Base-by-base conservation (phyloP, 92 coral and sea anemone genomes). In the Epizoanthus stellaris region DNA sequence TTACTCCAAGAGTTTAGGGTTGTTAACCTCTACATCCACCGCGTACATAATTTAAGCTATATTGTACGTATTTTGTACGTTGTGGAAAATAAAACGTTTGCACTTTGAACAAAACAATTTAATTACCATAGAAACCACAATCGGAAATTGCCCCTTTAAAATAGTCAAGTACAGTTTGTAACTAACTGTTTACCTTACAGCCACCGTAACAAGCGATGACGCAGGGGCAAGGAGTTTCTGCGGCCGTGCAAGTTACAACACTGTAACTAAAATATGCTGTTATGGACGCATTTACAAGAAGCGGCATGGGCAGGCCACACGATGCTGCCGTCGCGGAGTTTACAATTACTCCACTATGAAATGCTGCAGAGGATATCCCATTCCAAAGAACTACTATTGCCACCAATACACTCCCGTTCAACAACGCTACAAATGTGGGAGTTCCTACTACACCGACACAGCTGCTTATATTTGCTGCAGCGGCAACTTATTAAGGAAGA, bases 361-460 rank as follows among this genome's bases (percentile, higher is more conserved):
- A 49, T 72, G 77, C 60, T 72, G 77, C 77, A 72, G 20, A 34
- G 77, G 77, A 20, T 43, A 47, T 20, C 77, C 77, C 77, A 49
- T 47, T 5, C n/a, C 77, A 6, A 72, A 72, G 15, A 43, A 47
- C n/a, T 47, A 47, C 15, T 3, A 49, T 6, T 72, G 77, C 42
- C 57, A 39, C 20, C 20, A 15, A 10, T 9, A 69, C 36, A 30
- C 36, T 30, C 36, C 36, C 36, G 1, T 30, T 54, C 74, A 20
- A 17, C 17, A 5, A 38, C 58, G 34, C 17, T 20, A 45, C 60
- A 43, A 38, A 36, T 72, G 77, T 49, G 77, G 77, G 3, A 49
- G 23, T 16, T 20, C 58, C 10, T 72, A 72, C 57, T 72, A 47
- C 59, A 43, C 58, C 10, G 23, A 43, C 13, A 25, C 77, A 45